phyloP scores from a whole-genome alignment of 2,797 vertebrate species.

The Perodicticus potto region DNA sequence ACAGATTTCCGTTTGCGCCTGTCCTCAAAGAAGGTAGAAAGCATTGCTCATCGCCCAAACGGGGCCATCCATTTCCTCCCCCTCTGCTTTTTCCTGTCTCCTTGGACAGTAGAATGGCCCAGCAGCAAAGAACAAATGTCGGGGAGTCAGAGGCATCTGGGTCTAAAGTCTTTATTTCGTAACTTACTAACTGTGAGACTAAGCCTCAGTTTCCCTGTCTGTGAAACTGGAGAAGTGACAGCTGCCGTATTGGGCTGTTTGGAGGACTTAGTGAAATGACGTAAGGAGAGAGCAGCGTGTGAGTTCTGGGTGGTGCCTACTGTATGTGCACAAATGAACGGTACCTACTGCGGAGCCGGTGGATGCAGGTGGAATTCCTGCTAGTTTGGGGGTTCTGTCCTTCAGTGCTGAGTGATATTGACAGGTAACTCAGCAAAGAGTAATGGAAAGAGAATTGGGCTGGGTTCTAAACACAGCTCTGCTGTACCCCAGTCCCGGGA shows the following conservation, averaged over 20 bases:
- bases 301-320: neutral
- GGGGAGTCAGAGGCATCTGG: neutral
- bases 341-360: neutral
- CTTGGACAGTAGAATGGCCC: neutral
- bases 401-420: neutral
- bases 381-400: neutral
- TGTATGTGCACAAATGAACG: neutral
- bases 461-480: neutral
- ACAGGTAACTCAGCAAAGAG: neutral
- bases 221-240: neutral
- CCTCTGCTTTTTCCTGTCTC: slow-evolving; percentile 56
- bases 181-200: neutral
- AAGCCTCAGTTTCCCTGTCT: neutral
- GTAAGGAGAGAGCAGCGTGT: neutral
- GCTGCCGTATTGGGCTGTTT: neutral
- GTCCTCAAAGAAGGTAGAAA: slow-evolving; percentile 73
- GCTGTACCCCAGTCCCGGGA: too few relatives aligned
- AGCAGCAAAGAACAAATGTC: accelerated
- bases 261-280: neutral
- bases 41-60: slow-evolving; percentile 51
- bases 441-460: neutral
- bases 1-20: slow-evolving; percentile 64
- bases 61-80: slow-evolving; percentile 57
- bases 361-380: neutral
- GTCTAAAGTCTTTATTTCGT: neutral